Evolutionary conservation across 2,888 invertebrate species (phyloP), one percentile per base, ranked within the genome.

Genomic region (Sabellastarte sp.): DNA sequence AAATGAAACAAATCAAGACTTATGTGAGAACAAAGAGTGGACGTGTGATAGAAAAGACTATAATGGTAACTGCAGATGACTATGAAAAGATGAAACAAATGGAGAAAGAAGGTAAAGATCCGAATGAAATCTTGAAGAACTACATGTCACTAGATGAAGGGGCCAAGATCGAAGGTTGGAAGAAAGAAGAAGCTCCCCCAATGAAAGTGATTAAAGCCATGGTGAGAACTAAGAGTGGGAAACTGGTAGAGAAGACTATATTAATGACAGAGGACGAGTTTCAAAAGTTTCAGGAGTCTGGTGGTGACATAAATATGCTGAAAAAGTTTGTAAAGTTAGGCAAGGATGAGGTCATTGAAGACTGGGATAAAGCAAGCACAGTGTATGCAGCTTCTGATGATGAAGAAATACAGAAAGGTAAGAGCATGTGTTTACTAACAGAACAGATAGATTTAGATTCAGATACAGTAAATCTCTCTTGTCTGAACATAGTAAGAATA

Each of bases 21-120:
- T 78, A 74, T 55, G 78, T 83, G 1, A 65, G 82, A 31, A 83
- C 83, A 10, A 83, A 82, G 71, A 81, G 81, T 71, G 83, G 83
- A 2, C 61, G 81, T 2, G 63, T 83, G 29, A 72, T 81, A 51
- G 80, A 82, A 71, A 80, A 80, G 69, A 78, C 75, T 51, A 75
- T 83, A 51, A 74, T 77, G 69, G 76, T 83, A 30, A 74, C 77
- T 3, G 77, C 79, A 32, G 83, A 82, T 58, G 83, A 83, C 66
- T 82, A 80, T 61, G 79, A 83, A 33, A 73, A 61, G 31, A 60
- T 74, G 55, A 56, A 71, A 59, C 50, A 74, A 61, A 64, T 83
- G 57, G 77, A 74, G 68, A 73, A 73, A 55, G 78, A 76, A 3
- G 79, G 80, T 1, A 75, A 69, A 0, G 80, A 81, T 61, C 73